A percentile compares a stretch with the other conserved stretches of the same genome.
Conservation (phyloP, 2,113 vertebrate genomes). For the Columba livia region DNA sequence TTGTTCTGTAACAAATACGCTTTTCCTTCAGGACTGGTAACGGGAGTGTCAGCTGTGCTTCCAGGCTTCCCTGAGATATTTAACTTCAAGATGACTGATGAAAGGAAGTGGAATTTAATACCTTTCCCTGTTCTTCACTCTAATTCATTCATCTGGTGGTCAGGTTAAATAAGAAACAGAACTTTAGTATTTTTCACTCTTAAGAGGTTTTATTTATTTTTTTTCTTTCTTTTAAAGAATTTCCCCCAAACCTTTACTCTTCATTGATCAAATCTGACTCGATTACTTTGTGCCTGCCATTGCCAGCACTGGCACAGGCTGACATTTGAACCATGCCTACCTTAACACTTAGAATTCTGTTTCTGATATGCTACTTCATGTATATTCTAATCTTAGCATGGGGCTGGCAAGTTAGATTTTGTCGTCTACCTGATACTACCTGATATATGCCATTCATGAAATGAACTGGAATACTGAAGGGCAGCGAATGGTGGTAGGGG, state of each 20-base stretch:
- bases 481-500: slow-evolving; percentile 95
- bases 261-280: not conserved
- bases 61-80: not conserved
- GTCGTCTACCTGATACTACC: slow-evolving; percentile 69
- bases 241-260: not conserved
- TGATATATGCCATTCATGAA: slow-evolving; percentile 97
- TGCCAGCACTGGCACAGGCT: not conserved
- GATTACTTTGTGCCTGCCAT: not conserved
- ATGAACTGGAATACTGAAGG: slow-evolving; percentile 96
- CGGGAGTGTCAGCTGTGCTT: slow-evolving; percentile 23
- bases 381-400: not conserved
- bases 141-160: not conserved
- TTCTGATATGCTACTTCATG: not conserved
- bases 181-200: not conserved
- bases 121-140: not conserved
- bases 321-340: not conserved
- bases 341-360: not conserved
- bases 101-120: slow-evolving; percentile 32
- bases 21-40: not conserved
- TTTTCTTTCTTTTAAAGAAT: not conserved
- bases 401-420: not conserved
- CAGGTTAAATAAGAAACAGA: slow-evolving; percentile 30
- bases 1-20: slow-evolving; percentile 16
- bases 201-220: not conserved
- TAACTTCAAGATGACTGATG: not conserved